Base-by-base conservation (phyloP, 2,113 vertebrate species). In the Urocolius indicus region DNA sequence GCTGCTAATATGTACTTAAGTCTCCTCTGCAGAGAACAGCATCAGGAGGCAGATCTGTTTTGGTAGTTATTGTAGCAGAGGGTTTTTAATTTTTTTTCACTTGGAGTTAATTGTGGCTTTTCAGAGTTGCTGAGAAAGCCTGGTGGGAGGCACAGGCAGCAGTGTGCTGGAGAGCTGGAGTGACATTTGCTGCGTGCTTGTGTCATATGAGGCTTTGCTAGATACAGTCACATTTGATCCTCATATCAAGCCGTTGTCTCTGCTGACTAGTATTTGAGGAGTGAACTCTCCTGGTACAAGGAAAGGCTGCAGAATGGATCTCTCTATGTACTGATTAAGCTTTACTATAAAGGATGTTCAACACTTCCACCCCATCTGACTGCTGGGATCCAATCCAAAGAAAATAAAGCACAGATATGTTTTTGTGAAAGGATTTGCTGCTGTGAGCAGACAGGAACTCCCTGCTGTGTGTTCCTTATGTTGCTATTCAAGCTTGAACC, bases 311-410 rank as follows among this genome's bases (percentile, higher is more conserved):
- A 88, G 73, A 76, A 62, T 22, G 36, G 30, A 49, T 76, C 19
- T 16, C 29, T 80, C 1, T 0, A 9, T 72, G 49, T 24, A 61
- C 34, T 67, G 48, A 27, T 65, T 58, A 57, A 69, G 52, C 45
- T 92, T 82, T 87, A 34, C 76, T 89, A 46, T 65, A 24, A 76
- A 78, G 65, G 36, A 86, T 84, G 43, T 22, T 41, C 51, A 81
- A 48, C 34, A 10, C 34, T 84, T 89, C 76, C 80, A 93, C 65
- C 48, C 61, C 57, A 65, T 88, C 73, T 90, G 88, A 94, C 63
- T 84, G 27, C 79, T 96, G 86, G 88, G 80, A 95, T 84, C 46
- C 62, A 81, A 86, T 93, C 85, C 85, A 89, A 93, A 57, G 67
- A 52, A 93, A 90, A 83, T 43, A 55, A 72, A 78, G 32, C 67